A percentile compares a stretch with the other conserved stretches of the same genome.
Conservation (phyloP, 2,888 invertebrate genomes). For the Eledone cirrhosa region DNA sequence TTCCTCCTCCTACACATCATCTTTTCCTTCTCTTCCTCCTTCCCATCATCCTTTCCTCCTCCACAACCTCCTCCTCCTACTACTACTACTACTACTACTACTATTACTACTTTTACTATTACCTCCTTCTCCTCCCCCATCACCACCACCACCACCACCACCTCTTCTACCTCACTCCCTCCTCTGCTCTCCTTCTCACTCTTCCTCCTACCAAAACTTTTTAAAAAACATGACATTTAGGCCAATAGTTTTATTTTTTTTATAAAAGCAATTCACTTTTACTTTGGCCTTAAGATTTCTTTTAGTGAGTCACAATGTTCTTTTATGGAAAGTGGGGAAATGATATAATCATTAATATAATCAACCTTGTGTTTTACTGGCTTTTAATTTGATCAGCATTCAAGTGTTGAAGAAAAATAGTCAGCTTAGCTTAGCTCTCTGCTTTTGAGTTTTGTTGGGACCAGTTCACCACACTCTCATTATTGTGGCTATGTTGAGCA, state of each 20-base stretch:
- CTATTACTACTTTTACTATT: background rate
- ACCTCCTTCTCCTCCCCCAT: background rate
- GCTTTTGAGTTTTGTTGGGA: no score
- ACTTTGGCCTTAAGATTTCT: background rate
- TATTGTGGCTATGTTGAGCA: no score
- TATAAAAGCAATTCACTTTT: background rate
- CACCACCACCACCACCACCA: background rate
- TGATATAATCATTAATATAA: no score
- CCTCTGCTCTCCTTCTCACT: background rate
- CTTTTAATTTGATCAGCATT: no score
- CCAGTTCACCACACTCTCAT: no score
- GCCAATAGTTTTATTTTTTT: background rate
- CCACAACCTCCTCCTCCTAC: conserved; percentile 13
- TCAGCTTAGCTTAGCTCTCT: no score
- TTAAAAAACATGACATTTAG: background rate
- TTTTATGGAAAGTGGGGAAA: no score
- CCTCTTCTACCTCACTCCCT: conserved; percentile 21
- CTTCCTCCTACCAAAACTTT: no score
- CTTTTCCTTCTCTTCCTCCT: conserved; percentile 1
- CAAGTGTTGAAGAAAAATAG: no score
- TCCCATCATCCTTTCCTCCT: conserved; percentile 13
- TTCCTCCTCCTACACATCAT: no score
- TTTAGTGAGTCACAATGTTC: no score
- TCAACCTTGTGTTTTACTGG: no score
- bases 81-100: background rate